Percentiles rank a stretch among this genome's conserved stretches.
These are phyloP conservation scores for Drosophila punjabiensis DNA, from an alignment of 1,140 invertebrate genomes.

Conservation along the genomic window DNA sequence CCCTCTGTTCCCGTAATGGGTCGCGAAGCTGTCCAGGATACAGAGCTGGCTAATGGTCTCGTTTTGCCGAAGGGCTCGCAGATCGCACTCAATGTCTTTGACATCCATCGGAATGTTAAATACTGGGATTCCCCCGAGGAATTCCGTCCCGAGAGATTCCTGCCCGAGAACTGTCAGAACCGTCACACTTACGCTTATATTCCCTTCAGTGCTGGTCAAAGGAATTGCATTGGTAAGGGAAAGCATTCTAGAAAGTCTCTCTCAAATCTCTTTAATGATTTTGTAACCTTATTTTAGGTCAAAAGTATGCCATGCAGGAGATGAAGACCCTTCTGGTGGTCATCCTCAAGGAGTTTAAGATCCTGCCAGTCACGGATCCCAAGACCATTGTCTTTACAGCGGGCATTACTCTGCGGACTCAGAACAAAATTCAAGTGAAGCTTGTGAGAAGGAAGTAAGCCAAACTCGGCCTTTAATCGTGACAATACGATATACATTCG, in stretches of 20 bases:
- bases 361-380: constrained; percentile 79
- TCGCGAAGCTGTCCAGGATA: constrained; percentile 86
- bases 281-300: constrained; percentile 35
- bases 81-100: constrained; percentile 85
- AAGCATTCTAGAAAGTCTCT: too few species aligned
- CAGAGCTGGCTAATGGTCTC: constrained; percentile 74
- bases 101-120: constrained; percentile 87
- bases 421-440: constrained; percentile 64
- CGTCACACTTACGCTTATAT: constrained; percentile 86
- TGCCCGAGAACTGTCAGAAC: constrained; percentile 87
- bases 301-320: constrained; percentile 86
- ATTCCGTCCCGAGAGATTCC: constrained; percentile 92
- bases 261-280: too few species aligned
- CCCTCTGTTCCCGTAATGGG: constrained; percentile 90
- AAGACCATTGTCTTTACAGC: constrained; percentile 59
- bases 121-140: constrained; percentile 90
- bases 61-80: constrained; percentile 86
- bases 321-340: constrained; percentile 85
- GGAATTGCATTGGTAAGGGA: constrained; percentile 77
- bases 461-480: neutral
- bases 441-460: constrained; percentile 49
- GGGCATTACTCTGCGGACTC: constrained; percentile 66
- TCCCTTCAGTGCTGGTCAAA: constrained; percentile 87
- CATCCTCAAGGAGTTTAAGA: constrained; percentile 77
- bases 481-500: neutral